These are phyloP conservation scores for Rhinolophus sinicus DNA, from an alignment of 2,113 vertebrate genomes.

Conservation along the genomic window DNA sequence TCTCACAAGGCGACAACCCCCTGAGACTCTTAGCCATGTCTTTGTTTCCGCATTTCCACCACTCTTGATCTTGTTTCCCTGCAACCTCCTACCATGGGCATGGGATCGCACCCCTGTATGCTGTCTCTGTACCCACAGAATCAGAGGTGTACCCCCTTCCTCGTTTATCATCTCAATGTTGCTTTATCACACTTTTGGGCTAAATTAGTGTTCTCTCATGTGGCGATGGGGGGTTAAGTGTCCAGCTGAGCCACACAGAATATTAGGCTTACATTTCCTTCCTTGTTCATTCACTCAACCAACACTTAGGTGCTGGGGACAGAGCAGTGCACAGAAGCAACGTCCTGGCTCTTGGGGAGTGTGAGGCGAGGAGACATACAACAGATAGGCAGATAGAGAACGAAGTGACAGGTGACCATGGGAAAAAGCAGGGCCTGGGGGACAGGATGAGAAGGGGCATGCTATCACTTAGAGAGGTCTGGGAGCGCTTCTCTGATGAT, in stretches of 20 bases:
- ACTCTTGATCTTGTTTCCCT: not conserved
- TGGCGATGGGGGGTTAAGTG: too few relatives aligned
- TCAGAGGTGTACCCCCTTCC: not conserved
- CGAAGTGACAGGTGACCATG: not conserved
- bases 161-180: not conserved
- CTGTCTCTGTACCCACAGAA: too few relatives aligned
- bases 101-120: accelerated
- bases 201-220: not conserved
- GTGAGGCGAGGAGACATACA: not conserved
- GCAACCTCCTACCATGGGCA: not conserved
- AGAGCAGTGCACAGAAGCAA: not conserved
- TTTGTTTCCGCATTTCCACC: not conserved
- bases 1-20: not conserved
- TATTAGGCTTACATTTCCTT: not conserved
- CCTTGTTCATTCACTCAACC: not conserved
- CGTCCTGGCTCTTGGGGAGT: not conserved
- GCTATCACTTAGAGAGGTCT: not conserved
- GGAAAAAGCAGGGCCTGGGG: not conserved
- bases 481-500: not conserved
- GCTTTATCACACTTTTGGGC: not conserved
- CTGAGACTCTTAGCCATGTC: not conserved
- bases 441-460: not conserved
- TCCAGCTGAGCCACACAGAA: not conserved
- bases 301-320: not conserved
- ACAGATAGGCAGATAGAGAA: not conserved